Evolutionary conservation across 2,797 vertebrate species (phyloP).

Genomic region (Brotula barbata): DNA sequence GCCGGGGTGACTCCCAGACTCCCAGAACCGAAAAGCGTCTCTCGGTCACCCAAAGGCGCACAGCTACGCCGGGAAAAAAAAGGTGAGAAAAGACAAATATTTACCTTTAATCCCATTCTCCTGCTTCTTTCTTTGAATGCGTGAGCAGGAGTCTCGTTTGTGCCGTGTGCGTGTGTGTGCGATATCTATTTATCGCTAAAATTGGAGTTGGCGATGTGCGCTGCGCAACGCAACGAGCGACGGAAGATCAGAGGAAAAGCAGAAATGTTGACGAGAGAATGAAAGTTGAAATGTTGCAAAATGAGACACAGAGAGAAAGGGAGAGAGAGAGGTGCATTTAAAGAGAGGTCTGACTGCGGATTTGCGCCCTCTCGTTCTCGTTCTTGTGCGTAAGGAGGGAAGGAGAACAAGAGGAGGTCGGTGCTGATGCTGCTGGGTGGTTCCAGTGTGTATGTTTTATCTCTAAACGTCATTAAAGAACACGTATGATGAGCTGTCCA

Average conservation of each 20-base stretch:
- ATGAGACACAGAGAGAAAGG: no score
- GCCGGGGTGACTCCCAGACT: constrained; percentile 64
- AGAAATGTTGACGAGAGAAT: background rate
- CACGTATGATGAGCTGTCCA: background rate
- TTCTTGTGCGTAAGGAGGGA: constrained; percentile 8
- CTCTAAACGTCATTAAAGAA: constrained; percentile 5
- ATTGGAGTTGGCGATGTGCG: background rate
- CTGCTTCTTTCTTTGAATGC: background rate
- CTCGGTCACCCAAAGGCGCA: constrained; percentile 34
- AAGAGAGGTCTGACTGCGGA: background rate
- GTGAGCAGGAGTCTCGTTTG: background rate
- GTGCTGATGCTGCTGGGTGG: background rate
- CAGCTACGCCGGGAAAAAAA: constrained; percentile 16
- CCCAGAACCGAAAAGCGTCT: constrained; percentile 43
- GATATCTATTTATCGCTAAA: background rate
- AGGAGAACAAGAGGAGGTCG: no score
- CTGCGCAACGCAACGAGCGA: constrained; percentile 37
- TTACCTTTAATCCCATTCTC: background rate
- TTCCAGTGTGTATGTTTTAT: background rate
- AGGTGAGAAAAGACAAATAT: constrained; percentile 47
- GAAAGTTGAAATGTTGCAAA: background rate
- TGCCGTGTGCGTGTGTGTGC: background rate
- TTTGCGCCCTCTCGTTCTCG: constrained; percentile 1
- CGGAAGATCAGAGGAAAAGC: background rate
- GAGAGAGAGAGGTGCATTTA: background rate